Evolutionary conservation across 2,888 invertebrate species (phyloP).

Genomic region (Macrophya annulata): DNA sequence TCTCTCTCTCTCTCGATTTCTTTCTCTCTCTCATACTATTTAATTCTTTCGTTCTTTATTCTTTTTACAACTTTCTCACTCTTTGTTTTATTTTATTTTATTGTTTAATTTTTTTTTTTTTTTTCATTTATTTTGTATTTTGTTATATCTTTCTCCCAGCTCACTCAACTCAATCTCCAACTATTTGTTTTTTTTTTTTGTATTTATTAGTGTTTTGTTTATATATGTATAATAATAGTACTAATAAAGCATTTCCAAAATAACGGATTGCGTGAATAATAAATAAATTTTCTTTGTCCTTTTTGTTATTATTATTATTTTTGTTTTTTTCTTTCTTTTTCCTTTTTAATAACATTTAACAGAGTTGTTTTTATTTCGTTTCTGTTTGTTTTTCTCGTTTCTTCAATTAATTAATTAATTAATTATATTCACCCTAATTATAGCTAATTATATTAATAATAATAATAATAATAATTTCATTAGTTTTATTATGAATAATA

Average conservation of each 20-base stretch:
- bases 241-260: slow-evolving; percentile 61
- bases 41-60: slow-evolving; percentile 1
- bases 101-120: background rate
- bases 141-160: background rate
- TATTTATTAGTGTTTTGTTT: slow-evolving; percentile 26
- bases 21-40: slow-evolving; percentile 43
- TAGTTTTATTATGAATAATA: slow-evolving; percentile 41
- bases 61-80: slow-evolving; percentile 9
- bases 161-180: slow-evolving; percentile 26
- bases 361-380: background rate
- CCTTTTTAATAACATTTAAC: background rate
- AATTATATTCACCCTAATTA: slow-evolving; percentile 46
- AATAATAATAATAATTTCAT: slow-evolving; percentile 47
- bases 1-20: slow-evolving; percentile 54
- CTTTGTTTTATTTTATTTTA: background rate
- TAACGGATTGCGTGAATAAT: slow-evolving; percentile 62
- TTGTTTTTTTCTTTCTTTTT: background rate
- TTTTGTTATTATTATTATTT: slow-evolving; percentile 49
- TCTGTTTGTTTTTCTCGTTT: background rate
- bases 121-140: background rate
- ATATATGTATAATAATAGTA: background rate
- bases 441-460: slow-evolving; percentile 32
- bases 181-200: background rate
- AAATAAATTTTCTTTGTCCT: slow-evolving; percentile 59
- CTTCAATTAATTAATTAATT: slow-evolving; percentile 16